Evolutionary conservation across 2,113 vertebrate species (phyloP), one percentile per base, ranked within the genome.

Genomic region (Muscicapa adusta): DNA sequence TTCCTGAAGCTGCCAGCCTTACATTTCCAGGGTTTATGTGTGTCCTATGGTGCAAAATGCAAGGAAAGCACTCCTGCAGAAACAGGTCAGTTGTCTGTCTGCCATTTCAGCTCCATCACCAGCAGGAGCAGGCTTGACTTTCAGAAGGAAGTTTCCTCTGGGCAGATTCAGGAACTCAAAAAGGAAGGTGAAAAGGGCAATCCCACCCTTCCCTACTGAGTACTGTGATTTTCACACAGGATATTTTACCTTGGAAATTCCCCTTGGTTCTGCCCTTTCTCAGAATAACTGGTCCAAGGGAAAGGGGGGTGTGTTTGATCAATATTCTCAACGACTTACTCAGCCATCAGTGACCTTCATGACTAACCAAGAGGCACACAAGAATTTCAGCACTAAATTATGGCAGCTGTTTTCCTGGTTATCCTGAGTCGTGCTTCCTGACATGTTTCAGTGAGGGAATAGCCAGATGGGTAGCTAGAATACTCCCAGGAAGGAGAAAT

Each of bases 151-250:
- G 45, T 24, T 91, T 70, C 83, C 88, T 91, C 81, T 56, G 45
- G 58, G 85, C 72, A 57, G 66, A 50, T 79, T 88, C 79, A 68
- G 88, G 88, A 92, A 91, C 62, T 77, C 28, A 24, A 83, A 88
- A 63, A 83, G 91, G 68, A 88, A 92, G 94, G 93, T 77, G 85
- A 95, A 95, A 92, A 96, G 89, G 89, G 75, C 62, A 76, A 66
- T 88, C 51, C 42, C 42, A 56, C 45, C 48, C 66, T 61, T 83
- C n/a, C 24, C 48, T 29, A 42, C 7, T 8, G 31, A 66, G 60
- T 29, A 14, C 11, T 4, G 6, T 6, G 51, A 62, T 67, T 93
- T 92, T 57, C 36, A 91, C 77, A 83, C 14, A n/a, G 40, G n/a
- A 65, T 78, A 36, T 80, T 79, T 76, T 82, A 70, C n/a, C 79